These are phyloP conservation scores for Drosophila rhopaloa DNA, from an alignment of 1,140 invertebrate species.

Conservation along the genomic window DNA sequence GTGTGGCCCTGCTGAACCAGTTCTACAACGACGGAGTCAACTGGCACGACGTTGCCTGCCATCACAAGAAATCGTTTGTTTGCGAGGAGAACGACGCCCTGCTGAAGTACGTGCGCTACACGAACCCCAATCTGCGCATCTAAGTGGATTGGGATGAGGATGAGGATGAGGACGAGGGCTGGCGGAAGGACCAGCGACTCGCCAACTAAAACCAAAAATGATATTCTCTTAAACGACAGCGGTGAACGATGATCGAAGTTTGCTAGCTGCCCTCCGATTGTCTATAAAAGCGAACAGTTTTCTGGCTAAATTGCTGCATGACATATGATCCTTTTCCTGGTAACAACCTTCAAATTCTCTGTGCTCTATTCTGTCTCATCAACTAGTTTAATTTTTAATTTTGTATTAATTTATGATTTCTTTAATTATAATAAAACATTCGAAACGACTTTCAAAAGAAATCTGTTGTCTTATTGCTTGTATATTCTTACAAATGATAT, in stretches of 20 bases:
- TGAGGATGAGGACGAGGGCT: slow-evolving; percentile 2
- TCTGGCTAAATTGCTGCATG: slow-evolving; percentile 41
- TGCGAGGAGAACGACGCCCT: slow-evolving; percentile 93
- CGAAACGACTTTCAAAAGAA: slow-evolving; percentile 58
- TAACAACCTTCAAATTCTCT: slow-evolving; percentile 55
- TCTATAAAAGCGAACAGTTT: slow-evolving; percentile 21
- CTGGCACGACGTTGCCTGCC: slow-evolving; percentile 94
- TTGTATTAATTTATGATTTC: slow-evolving; percentile 80
- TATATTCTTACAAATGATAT: too few relatives aligned
- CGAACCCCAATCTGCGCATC: slow-evolving; percentile 90
- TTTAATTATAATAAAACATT: slow-evolving; percentile 77
- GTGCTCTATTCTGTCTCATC: slow-evolving; percentile 52
- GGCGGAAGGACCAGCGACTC: slow-evolving; percentile 49
- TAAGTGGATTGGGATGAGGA: slow-evolving; percentile 62
- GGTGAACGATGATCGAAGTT: slow-evolving; percentile 7
- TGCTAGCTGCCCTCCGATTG: slow-evolving; percentile 29
- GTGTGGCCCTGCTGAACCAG: slow-evolving; percentile 91
- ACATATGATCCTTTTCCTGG: slow-evolving; percentile 35
- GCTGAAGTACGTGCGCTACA: slow-evolving; percentile 91
- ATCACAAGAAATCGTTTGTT: slow-evolving; percentile 92
- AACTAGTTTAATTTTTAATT: slow-evolving; percentile 76
- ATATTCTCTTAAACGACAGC: slow-evolving; percentile 58
- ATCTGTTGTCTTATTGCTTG: not conserved
- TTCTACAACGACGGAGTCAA: slow-evolving; percentile 94
- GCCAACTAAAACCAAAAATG: slow-evolving; percentile 76